Conservation (phyloP, 2,113 vertebrate species). For the Microtus oregoni region DNA sequence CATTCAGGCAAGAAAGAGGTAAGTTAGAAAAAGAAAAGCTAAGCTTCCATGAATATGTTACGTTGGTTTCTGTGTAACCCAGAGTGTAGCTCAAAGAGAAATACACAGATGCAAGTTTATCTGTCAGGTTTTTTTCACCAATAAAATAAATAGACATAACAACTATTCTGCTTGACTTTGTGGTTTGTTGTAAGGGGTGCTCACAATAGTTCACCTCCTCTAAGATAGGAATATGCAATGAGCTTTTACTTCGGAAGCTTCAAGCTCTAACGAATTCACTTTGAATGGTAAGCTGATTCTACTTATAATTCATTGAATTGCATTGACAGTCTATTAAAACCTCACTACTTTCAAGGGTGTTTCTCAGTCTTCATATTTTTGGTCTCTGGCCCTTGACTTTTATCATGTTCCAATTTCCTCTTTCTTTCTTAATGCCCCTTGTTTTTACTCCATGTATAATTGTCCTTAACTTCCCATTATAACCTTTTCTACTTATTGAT, state of each 20-base stretch:
- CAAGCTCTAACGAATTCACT: background rate
- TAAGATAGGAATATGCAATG: background rate
- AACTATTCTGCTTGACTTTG: background rate
- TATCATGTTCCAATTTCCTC: background rate
- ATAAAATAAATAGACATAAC: background rate
- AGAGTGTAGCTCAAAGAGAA: background rate
- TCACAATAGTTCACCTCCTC: background rate
- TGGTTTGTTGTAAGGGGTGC: background rate
- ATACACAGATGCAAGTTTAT: background rate
- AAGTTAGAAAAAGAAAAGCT: background rate
- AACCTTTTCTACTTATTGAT: conserved; percentile 3
- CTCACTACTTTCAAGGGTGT: background rate
- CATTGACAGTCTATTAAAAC: background rate
- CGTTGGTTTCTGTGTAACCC: background rate
- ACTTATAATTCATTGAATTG: background rate
- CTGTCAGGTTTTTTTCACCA: background rate
- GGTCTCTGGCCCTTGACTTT: background rate
- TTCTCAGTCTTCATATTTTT: background rate
- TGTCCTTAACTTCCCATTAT: background rate
- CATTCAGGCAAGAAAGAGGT: background rate
- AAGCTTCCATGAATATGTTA: background rate
- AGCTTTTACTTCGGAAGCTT: background rate
- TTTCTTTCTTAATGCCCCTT: background rate
- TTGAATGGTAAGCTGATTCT: background rate
- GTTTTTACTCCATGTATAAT: background rate